Percentiles rank a stretch among this genome's conserved stretches.
These are phyloP conservation scores for Mythimna vitellina DNA, from an alignment of 2,888 invertebrate species.

Conservation along the genomic window DNA sequence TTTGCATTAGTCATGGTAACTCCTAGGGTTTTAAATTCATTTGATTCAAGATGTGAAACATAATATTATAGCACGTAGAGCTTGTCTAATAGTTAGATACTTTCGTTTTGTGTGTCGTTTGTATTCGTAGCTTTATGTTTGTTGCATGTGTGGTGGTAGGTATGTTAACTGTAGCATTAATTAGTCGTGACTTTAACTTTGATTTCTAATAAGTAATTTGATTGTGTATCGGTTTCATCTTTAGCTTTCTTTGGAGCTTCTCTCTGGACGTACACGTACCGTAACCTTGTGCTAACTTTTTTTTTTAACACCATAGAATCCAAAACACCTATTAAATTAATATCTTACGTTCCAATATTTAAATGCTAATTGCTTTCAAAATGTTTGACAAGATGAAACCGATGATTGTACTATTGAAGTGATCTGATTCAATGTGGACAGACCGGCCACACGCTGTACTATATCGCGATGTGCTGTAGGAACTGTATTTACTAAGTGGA, in stretches of 20 bases:
- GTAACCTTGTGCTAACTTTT: conserved; percentile 47
- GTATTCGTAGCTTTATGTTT: conserved; percentile 74
- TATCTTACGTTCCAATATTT: conserved; percentile 44
- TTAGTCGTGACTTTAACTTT: conserved; percentile 62
- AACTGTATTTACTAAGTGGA: conserved; percentile 86
- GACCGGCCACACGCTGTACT: conserved; percentile 79
- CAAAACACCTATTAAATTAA: conserved; percentile 38
- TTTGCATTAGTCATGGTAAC: conserved; percentile 73
- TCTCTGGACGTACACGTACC: conserved; percentile 46
- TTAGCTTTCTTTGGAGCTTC: conserved; percentile 61
- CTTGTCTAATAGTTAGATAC: conserved; percentile 80
- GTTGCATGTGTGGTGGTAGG: conserved; percentile 83
- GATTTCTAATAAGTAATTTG: conserved; percentile 67
- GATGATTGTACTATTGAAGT: conserved; percentile 58
- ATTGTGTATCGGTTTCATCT: conserved; percentile 76
- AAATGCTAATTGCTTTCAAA: conserved; percentile 57
- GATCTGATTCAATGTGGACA: conserved; percentile 65
- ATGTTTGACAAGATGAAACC: conserved; percentile 63
- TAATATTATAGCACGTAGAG: conserved; percentile 77
- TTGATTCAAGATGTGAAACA: conserved; percentile 65
- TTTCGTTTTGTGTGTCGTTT: conserved; percentile 73
- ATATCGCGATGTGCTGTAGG: conserved; percentile 83
- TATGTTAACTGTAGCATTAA: conserved; percentile 67
- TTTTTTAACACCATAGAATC: conserved; percentile 37
- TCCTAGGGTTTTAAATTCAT: conserved; percentile 74